A percentile compares a stretch with the other conserved stretches of the same genome.
Evolutionary conservation across 1,140 invertebrate genomes (phyloP).

Genomic region (Hylaeus anthracinus): DNA sequence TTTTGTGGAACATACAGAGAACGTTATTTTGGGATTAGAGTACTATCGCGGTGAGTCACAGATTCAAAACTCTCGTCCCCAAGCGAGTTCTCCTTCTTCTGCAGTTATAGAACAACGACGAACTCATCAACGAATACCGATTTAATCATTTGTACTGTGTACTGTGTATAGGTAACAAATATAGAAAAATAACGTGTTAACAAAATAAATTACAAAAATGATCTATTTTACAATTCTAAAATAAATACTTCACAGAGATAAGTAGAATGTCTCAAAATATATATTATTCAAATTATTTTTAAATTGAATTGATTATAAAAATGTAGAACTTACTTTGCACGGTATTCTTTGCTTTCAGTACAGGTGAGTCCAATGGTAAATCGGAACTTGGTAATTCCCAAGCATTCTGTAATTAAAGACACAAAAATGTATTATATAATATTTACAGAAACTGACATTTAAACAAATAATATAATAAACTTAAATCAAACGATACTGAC

Average conservation of each 20-base stretch:
- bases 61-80: slow-evolving; percentile 27
- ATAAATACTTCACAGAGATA: neutral
- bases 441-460: neutral
- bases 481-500: slow-evolving; percentile 79
- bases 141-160: neutral
- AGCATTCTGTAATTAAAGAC: slow-evolving; percentile 81
- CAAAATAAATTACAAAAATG: no score
- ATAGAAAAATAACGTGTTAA: neutral
- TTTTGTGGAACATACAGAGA: slow-evolving; percentile 41
- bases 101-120: slow-evolving; percentile 14
- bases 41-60: slow-evolving; percentile 43
- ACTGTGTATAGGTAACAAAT: neutral
- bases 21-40: slow-evolving; percentile 50
- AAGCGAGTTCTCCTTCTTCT: slow-evolving; percentile 7
- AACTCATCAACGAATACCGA: slow-evolving; percentile 4
- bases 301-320: neutral
- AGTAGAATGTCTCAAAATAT: neutral
- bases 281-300: neutral
- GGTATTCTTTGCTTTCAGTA: slow-evolving; percentile 74
- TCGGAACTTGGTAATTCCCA: slow-evolving; percentile 83
- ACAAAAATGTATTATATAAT: slow-evolving; percentile 16
- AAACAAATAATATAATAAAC: slow-evolving; percentile 7
- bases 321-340: slow-evolving; percentile 70
- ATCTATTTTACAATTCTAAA: neutral
- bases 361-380: slow-evolving; percentile 78